Conservation (phyloP, 2,113 vertebrate genomes). For the Arizona elegans region DNA sequence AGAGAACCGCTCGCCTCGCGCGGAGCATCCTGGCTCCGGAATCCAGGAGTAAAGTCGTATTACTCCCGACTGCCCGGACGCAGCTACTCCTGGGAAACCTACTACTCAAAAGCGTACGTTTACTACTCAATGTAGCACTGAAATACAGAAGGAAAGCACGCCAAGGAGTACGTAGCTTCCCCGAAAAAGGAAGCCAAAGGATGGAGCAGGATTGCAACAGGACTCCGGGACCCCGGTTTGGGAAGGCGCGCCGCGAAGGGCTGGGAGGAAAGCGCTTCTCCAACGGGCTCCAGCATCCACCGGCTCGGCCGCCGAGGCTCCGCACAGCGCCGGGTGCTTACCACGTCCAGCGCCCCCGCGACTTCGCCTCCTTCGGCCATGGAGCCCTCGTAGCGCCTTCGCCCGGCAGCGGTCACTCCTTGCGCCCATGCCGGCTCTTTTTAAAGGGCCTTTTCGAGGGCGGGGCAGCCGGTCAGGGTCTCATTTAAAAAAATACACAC, state of each 20-base stretch:
- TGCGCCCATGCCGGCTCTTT: background rate
- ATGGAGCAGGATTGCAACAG: background rate
- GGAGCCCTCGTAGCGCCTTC: background rate
- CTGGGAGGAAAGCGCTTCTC: background rate
- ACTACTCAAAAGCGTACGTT: background rate
- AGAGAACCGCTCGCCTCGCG: background rate
- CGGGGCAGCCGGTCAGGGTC: background rate
- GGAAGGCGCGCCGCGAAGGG: background rate
- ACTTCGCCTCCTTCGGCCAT: slow-evolving; percentile 14
- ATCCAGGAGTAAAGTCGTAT: background rate
- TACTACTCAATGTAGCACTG: background rate
- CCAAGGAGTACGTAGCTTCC: background rate
- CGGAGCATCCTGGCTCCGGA: background rate
- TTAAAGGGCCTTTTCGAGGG: background rate
- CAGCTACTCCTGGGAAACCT: background rate
- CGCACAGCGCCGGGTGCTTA: background rate
- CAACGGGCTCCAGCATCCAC: background rate
- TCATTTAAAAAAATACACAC: background rate
- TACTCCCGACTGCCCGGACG: background rate
- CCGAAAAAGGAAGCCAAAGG: background rate
- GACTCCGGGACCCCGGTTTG: too few relatives aligned
- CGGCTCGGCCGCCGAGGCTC: too few relatives aligned
- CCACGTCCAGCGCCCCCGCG: background rate
- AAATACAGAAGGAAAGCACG: background rate
- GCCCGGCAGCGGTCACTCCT: background rate